Conservation (phyloP, 2,888 invertebrate species). For the Lepeophtheirus nordmannii region DNA sequence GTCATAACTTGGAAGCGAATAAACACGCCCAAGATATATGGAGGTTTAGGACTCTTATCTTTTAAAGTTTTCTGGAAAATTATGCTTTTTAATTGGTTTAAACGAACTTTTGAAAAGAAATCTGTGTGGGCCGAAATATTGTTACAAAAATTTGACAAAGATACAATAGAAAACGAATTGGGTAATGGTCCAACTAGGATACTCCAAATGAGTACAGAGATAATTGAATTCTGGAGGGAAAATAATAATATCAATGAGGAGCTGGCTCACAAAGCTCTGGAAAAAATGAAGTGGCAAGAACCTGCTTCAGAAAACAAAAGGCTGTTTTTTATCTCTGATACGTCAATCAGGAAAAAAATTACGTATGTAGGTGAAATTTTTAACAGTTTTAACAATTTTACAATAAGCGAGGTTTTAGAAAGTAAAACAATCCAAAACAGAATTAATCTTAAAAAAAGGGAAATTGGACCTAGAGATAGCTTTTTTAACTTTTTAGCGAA, state of each 20-base stretch:
- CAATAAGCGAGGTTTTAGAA: neutral
- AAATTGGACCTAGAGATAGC: too few relatives aligned
- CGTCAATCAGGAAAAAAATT: neutral
- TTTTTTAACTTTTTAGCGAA: too few relatives aligned
- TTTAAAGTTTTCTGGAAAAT: neutral
- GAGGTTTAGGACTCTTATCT: neutral
- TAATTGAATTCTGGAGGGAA: neutral
- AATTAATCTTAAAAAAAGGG: neutral
- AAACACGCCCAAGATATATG: neutral
- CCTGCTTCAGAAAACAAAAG: slow-evolving; percentile 2
- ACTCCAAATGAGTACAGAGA: neutral
- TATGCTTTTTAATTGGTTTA: neutral
- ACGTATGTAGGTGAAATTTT: neutral
- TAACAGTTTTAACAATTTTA: neutral
- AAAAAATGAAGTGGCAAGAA: neutral
- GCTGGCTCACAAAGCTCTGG: neutral
- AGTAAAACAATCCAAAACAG: neutral
- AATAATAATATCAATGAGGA: neutral
- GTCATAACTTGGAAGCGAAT: slow-evolving; percentile 1
- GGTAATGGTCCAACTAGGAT: neutral
- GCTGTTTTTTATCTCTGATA: neutral
- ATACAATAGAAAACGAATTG: neutral
- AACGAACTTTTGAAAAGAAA: neutral
- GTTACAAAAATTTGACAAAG: neutral
- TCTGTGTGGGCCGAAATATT: slow-evolving; percentile 2